Percentiles rank a stretch among this genome's conserved stretches.
Conservation (phyloP, 2,888 invertebrate genomes). For the Apoda limacodes region DNA sequence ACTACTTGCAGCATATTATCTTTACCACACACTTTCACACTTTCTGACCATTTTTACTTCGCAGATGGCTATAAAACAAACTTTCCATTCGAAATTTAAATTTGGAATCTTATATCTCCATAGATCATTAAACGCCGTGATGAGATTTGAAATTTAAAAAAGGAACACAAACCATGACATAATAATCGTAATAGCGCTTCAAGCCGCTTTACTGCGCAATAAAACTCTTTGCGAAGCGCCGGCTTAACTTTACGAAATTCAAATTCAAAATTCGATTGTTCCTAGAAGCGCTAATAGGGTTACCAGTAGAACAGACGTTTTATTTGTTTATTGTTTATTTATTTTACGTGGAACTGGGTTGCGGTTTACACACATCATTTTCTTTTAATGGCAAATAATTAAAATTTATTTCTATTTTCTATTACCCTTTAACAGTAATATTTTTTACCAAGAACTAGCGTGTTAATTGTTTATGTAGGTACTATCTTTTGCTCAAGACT, state of each 20-base stretch:
- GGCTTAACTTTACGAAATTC: conserved; percentile 25
- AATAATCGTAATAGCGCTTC: conserved; percentile 35
- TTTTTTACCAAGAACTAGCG: no score
- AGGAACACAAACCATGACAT: conserved; percentile 24
- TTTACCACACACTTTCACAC: no score
- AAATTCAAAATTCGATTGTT: conserved; percentile 30
- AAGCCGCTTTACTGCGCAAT: conserved; percentile 31
- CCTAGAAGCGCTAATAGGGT: conserved; percentile 29
- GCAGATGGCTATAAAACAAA: no score
- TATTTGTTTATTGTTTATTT: conserved; percentile 30
- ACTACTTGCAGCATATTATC: no score
- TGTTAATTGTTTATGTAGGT: no score
- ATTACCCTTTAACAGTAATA: no score
- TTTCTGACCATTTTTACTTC: no score
- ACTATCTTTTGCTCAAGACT: no score
- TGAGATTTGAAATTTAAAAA: conserved; percentile 8
- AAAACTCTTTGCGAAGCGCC: conserved; percentile 24
- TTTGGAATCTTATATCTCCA: no score
- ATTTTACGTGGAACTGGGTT: conserved; percentile 28
- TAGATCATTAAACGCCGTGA: conserved; percentile 12
- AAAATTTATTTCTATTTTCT: no score
- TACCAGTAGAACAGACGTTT: conserved; percentile 18
- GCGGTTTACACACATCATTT: conserved; percentile 28
- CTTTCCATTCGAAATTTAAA: no score
- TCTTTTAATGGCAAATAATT: no score